phyloP scores from a whole-genome alignment of 1,140 invertebrate species.

The Dreissena polymorpha region DNA sequence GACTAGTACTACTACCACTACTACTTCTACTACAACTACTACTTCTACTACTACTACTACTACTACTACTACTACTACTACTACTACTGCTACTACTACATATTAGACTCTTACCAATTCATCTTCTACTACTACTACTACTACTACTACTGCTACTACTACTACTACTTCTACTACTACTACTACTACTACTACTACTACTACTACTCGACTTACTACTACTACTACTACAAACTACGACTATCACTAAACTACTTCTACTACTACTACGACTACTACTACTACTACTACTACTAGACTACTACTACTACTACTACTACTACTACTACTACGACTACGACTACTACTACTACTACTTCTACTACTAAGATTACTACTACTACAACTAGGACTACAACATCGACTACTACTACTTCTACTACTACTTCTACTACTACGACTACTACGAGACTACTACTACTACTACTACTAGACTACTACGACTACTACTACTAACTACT shows the following conservation, averaged over 20 bases:
- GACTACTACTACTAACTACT: too few species aligned
- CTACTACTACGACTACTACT: constrained; percentile 8
- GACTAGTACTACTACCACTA: constrained; percentile 4
- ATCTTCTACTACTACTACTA: background rate
- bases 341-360: background rate
- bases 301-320: constrained; percentile 14
- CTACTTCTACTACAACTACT: constrained; percentile 1
- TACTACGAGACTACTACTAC: constrained; percentile 12
- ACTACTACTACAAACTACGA: constrained; percentile 22
- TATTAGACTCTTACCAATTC: too few species aligned
- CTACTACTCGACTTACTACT: constrained; percentile 2
- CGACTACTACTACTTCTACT: constrained; percentile 6
- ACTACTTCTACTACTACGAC: constrained; percentile 13
- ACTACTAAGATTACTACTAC: constrained; percentile 4
- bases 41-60: constrained; percentile 18
- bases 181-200: too few species aligned
- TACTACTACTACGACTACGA: background rate
- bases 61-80: too few species aligned
- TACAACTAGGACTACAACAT: background rate
- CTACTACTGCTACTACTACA: too few species aligned
- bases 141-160: background rate
- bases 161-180: constrained; percentile 5
- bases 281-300: constrained; percentile 12
- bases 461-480: too few species aligned
- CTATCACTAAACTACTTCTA: constrained; percentile 13